Conservation (phyloP, 2,113 vertebrate species). For the Grus americana region DNA sequence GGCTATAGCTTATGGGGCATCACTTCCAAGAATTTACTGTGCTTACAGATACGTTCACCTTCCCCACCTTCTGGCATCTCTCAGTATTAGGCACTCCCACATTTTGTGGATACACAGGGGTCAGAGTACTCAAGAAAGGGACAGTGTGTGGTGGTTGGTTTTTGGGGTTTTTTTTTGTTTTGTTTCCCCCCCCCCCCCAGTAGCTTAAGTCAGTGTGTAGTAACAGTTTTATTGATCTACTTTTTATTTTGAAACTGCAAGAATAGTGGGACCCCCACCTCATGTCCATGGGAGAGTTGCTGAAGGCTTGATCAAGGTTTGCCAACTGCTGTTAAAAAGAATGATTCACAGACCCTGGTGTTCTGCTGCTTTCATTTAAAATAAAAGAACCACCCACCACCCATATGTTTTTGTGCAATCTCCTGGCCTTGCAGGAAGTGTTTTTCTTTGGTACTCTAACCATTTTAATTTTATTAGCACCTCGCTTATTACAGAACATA, state of each 20-base stretch:
- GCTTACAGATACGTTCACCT: not conserved
- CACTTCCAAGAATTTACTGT: not conserved
- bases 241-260: slow-evolving; percentile 15
- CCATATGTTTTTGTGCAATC: not conserved
- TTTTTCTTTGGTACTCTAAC: not conserved
- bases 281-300: not conserved
- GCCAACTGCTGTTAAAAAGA: slow-evolving; percentile 26
- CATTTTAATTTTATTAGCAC: not conserved
- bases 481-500: not conserved
- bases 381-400: not conserved
- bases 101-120: not conserved
- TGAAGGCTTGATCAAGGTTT: slow-evolving; percentile 35
- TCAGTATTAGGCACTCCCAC: not conserved
- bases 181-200: not conserved
- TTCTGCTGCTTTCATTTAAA: not conserved
- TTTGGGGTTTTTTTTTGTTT: not conserved
- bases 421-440: not conserved
- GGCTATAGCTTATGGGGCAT: not conserved
- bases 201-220: not conserved
- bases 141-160: not conserved
- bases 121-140: not conserved
- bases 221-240: not conserved
- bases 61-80: not conserved
- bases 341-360: not conserved
- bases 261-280: not conserved